A percentile compares a stretch with the other conserved stretches of the same genome.
These are phyloP conservation scores for Gorilla gorilla DNA, from an alignment of 2,113 vertebrate genomes.

Conservation along the genomic window DNA sequence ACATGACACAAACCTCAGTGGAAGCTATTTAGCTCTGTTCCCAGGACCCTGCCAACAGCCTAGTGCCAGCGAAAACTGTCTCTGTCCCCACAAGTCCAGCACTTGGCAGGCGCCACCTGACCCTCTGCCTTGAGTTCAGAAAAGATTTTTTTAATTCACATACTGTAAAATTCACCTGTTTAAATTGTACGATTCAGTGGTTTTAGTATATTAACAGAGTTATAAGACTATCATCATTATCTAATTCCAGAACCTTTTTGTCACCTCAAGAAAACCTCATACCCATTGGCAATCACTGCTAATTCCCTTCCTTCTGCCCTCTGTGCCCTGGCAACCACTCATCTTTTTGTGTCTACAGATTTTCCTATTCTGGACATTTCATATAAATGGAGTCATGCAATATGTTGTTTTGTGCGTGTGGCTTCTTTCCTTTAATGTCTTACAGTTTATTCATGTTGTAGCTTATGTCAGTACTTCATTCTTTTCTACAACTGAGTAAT, in stretches of 20 bases:
- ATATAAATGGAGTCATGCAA: background rate
- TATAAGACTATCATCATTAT: background rate
- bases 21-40: fast-evolving
- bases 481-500: background rate
- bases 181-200: too few species aligned
- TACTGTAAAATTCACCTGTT: background rate
- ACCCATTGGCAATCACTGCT: background rate
- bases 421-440: background rate
- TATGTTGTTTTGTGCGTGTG: background rate
- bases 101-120: too few species aligned
- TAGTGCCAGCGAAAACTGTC: background rate
- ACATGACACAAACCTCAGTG: too few species aligned
- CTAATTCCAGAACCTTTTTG: background rate
- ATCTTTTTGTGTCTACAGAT: background rate
- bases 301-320: background rate
- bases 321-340: background rate
- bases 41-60: background rate
- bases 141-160: background rate
- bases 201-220: background rate
- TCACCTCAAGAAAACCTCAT: background rate
- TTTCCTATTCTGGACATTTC: background rate
- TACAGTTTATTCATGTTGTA: background rate
- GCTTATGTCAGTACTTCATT: too few species aligned
- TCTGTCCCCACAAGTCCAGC: fast-evolving
- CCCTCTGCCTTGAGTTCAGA: background rate